A percentile compares a stretch with the other conserved stretches of the same genome.
Evolutionary conservation across 1,140 invertebrate genomes (phyloP).

Genomic region (Sycobia sp.): DNA sequence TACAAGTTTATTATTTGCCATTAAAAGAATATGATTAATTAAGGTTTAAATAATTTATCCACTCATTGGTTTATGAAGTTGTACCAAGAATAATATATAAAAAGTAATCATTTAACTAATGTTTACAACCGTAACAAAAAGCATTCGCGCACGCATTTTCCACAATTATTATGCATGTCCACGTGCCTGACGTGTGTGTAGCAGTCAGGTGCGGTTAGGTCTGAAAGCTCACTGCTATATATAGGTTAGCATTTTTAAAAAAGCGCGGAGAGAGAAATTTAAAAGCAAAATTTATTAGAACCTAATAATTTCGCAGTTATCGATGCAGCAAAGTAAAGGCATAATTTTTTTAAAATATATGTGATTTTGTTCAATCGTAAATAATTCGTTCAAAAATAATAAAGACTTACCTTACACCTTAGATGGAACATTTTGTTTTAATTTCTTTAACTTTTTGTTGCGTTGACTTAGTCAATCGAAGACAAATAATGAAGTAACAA

Average conservation of each 20-base stretch:
- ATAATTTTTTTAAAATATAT: background rate
- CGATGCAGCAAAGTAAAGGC: background rate
- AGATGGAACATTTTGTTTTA: slow-evolving; percentile 48
- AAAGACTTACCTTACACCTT: slow-evolving; percentile 46
- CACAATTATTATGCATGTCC: too few species aligned
- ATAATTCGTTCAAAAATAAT: too few species aligned
- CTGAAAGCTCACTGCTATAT: background rate
- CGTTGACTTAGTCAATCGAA: too few species aligned
- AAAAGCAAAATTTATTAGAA: background rate
- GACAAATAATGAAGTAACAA: too few species aligned
- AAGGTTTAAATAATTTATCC: too few species aligned
- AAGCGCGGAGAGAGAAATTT: background rate
- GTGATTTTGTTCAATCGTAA: too few species aligned
- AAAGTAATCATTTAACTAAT: too few species aligned
- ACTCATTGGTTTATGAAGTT: too few species aligned
- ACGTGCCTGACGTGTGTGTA: background rate
- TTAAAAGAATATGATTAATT: slow-evolving; percentile 1
- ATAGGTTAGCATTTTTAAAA: slow-evolving; percentile 12
- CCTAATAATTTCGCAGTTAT: background rate
- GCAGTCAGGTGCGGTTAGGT: slow-evolving; percentile 26
- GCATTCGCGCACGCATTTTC: too few species aligned
- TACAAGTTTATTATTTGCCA: background rate
- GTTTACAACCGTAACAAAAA: too few species aligned
- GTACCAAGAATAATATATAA: too few species aligned
- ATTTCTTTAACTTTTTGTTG: background rate